These are phyloP conservation scores for Standfussiana lucernea DNA, from an alignment of 2,888 invertebrate genomes.

Conservation along the genomic window DNA sequence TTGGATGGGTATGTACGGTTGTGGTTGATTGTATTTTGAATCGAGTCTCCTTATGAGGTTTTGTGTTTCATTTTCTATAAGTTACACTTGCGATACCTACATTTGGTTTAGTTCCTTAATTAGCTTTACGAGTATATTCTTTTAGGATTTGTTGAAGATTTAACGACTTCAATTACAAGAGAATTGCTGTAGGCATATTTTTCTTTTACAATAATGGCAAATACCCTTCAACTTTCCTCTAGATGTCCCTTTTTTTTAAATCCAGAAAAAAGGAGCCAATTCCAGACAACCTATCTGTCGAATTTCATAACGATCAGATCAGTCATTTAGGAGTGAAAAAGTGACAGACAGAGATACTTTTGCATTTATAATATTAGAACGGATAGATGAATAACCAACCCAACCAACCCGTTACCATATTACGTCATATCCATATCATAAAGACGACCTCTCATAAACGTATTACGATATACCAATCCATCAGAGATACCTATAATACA, in stretches of 20 bases:
- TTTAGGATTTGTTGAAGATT: not conserved
- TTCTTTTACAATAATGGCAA: not conserved
- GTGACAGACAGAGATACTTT: not conserved
- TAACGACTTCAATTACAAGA: not conserved
- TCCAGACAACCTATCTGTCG: not conserved
- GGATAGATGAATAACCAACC: conserved; percentile 1
- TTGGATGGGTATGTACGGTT: not conserved
- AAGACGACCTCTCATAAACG: conserved; percentile 38
- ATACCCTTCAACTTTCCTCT: too few relatives aligned
- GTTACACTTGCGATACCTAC: too few relatives aligned
- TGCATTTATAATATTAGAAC: not conserved
- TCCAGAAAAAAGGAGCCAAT: not conserved
- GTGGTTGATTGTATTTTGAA: conserved; percentile 1
- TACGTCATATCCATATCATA: conserved; percentile 10
- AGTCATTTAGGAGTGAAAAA: not conserved
- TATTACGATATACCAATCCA: conserved; percentile 60
- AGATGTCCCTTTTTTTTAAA: not conserved
- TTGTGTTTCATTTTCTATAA: not conserved
- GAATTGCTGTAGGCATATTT: too few relatives aligned
- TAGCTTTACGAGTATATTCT: not conserved
- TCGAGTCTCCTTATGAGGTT: not conserved
- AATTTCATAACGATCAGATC: not conserved
- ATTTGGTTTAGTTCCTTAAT: too few relatives aligned
- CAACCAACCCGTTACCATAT: conserved; percentile 28
- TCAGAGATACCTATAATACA: conserved; percentile 53